Base-by-base conservation (phyloP, 2,888 invertebrate species). In the Drosophila maculinotata region DNA sequence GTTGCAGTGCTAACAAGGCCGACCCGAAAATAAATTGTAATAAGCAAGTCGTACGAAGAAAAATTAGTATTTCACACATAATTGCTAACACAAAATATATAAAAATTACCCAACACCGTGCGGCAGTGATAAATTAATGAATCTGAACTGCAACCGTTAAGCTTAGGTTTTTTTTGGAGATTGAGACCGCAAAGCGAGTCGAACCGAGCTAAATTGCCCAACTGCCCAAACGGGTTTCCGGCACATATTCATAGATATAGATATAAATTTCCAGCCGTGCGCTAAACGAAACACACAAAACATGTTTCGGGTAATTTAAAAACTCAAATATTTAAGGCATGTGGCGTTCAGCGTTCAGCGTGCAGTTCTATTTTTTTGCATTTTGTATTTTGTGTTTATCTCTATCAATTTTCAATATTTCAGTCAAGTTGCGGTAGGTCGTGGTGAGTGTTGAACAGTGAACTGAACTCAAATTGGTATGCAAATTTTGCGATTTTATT, bases 71-170 rank as follows among this genome's bases (percentile, higher is more conserved):
- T 87, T 81, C 76, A 79, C 88, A 87, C 81, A 85, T 81, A 81
- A 81, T 87, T 85, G 81, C 83, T 57, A 83, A 80, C 64, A 68
- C 70, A 64, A 60, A 65, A 77, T 52, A 48, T 76, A 87, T 60
- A 66, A 70, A 75, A 74, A 87, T 81, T 81, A 72, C 79, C 67
- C 76, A 71, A 84, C 64, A 63, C 31, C 45, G 57, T 38, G 33
- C 54, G 23, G 48, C 64, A 67, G 87, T 71, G 75, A 81, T 87
- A 87, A 81, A 81, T 87, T 84, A 85, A 85, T 87, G 87, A 80
- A 84, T 80, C 63, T 75, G 67, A 87, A 75, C 57, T 71, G 75
- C 71, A 69, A 63, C 56, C 52, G 71, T 69, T 71, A 56, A 70
- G 63, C 63, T 68, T 59, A 15, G 51, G 45, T 54, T 65, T 47